These are phyloP conservation scores for Sphecodes monilicornis DNA, from an alignment of 2,888 invertebrate species.

Conservation along the genomic window DNA sequence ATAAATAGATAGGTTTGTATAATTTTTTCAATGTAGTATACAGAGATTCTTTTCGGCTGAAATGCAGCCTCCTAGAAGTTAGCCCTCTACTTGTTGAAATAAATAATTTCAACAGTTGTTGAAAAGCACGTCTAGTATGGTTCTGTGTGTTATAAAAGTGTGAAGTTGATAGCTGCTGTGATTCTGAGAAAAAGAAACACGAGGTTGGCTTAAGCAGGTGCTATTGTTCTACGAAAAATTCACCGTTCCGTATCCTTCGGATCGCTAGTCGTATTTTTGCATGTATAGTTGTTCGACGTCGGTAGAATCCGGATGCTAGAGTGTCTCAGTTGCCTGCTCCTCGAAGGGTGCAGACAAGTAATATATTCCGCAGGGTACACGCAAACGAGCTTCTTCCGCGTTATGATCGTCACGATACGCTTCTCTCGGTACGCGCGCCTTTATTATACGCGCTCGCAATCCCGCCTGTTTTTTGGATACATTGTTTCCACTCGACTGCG, in stretches of 20 bases:
- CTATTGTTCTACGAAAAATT: neutral
- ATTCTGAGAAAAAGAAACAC: neutral
- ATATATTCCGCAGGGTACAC: slow-evolving; percentile 41
- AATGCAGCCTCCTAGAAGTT: too few species aligned
- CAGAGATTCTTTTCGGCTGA: too few species aligned
- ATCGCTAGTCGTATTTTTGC: neutral
- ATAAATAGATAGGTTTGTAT: too few species aligned
- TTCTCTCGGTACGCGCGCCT: slow-evolving; percentile 32
- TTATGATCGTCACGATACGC: slow-evolving; percentile 46
- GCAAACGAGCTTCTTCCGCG: slow-evolving; percentile 51
- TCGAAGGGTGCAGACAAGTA: slow-evolving; percentile 29
- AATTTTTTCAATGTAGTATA: too few species aligned
- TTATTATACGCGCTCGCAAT: slow-evolving; percentile 35
- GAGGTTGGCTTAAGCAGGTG: neutral
- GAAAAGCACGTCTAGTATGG: too few species aligned
- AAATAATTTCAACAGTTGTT: too few species aligned
- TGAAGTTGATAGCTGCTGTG: too few species aligned
- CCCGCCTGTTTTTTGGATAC: slow-evolving; percentile 10
- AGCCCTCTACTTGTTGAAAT: too few species aligned
- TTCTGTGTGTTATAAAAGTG: too few species aligned
- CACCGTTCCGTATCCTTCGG: neutral
- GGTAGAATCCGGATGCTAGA: neutral
- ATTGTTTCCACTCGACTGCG: slow-evolving; percentile 29
- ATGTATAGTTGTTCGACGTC: neutral
- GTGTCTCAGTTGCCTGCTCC: slow-evolving; percentile 26